Evolutionary conservation across 2,113 vertebrate genomes (phyloP).

Genomic region (Dermatemys mawii): DNA sequence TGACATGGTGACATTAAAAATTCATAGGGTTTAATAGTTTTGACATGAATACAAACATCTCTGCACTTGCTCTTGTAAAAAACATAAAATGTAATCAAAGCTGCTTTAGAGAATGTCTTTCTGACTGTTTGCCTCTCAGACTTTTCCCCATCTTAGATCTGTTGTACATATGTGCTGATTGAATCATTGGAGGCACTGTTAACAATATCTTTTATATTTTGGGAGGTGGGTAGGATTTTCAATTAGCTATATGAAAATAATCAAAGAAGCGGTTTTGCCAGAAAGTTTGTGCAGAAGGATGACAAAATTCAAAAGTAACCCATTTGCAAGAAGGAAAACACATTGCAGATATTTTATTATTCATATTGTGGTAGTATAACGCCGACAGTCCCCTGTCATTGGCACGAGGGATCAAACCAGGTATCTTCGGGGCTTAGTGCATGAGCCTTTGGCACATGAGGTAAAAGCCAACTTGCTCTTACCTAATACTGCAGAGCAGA

Average conservation of each 20-base stretch:
- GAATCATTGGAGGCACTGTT: conserved; percentile 24
- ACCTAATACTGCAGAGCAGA: too few species aligned
- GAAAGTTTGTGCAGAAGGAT: not conserved
- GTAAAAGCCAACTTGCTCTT: too few species aligned
- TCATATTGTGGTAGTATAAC: conserved; percentile 27
- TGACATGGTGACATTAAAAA: rapidly evolving
- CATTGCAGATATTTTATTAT: conserved; percentile 1
- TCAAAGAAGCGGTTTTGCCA: not conserved
- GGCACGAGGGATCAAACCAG: too few species aligned
- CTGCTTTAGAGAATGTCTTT: not conserved
- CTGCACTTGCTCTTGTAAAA: conserved; percentile 5
- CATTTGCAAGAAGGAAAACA: conserved; percentile 10
- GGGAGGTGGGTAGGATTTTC: not conserved
- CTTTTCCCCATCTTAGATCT: not conserved
- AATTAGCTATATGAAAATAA: conserved; percentile 14
- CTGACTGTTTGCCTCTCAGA: not conserved
- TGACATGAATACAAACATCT: not conserved
- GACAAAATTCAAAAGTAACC: not conserved
- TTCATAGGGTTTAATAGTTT: not conserved
- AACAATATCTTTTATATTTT: conserved; percentile 15
- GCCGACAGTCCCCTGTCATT: too few species aligned
- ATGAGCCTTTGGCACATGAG: too few species aligned
- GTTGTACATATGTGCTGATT: not conserved
- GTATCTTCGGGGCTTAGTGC: too few species aligned
- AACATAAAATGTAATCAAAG: not conserved